phyloP scores from a whole-genome alignment of 2,888 invertebrate genomes.

The Allacma fusca region DNA sequence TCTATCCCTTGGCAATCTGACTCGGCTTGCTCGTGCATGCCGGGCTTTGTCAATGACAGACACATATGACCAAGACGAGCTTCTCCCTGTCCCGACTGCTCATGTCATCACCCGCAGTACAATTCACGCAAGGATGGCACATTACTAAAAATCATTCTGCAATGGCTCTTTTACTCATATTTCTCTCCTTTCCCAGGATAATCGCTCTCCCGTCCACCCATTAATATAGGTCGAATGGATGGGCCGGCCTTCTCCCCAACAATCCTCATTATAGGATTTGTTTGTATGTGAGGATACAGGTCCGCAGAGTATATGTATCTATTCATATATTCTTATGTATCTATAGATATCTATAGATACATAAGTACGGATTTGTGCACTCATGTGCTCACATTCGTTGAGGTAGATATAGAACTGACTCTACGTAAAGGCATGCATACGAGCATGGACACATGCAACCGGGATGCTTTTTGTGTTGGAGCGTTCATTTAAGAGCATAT shows the following conservation, averaged over 20 bases:
- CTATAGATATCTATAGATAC: too few species aligned
- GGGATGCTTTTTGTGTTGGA: too few species aligned
- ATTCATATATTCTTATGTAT: too few species aligned
- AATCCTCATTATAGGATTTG: too few species aligned
- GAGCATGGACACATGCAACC: too few species aligned
- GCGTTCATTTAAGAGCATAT: too few species aligned
- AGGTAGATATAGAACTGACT: too few species aligned
- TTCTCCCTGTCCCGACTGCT: not conserved
- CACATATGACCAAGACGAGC: slow-evolving; percentile 7
- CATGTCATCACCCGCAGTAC: slow-evolving; percentile 11
- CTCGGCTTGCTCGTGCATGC: not conserved
- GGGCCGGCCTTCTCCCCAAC: not conserved
- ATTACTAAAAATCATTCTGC: slow-evolving; percentile 9
- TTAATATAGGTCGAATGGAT: slow-evolving; percentile 9
- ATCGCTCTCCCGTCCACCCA: not conserved
- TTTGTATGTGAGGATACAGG: too few species aligned
- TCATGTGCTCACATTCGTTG: too few species aligned
- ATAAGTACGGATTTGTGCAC: too few species aligned
- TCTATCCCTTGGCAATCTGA: slow-evolving; percentile 4
- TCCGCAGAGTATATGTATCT: too few species aligned
- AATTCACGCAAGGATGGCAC: slow-evolving; percentile 24
- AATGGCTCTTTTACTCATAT: not conserved
- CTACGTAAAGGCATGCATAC: too few species aligned
- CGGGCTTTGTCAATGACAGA: not conserved
- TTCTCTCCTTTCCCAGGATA: slow-evolving; percentile 31